A percentile compares a stretch with the other conserved stretches of the same genome.
Conservation (phyloP, 2,797 vertebrate species). For the Erpetoichthys calabaricus region DNA sequence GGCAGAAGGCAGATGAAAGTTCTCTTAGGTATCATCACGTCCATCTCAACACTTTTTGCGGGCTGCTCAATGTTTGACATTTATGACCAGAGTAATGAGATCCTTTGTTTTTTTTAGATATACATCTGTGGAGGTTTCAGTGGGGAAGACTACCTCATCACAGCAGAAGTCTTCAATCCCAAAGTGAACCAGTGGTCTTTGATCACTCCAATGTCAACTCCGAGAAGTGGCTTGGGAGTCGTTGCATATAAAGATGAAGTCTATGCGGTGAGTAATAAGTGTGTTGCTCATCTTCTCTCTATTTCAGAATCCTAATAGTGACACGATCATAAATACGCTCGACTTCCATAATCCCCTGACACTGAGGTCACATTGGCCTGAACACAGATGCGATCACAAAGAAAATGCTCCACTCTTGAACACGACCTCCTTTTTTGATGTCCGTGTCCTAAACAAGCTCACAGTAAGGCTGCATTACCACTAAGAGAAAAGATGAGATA, state of each 20-base stretch:
- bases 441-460: not conserved
- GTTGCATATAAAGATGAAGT: conserved; percentile 20
- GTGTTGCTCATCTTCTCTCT: too few species aligned
- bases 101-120: conserved; percentile 31
- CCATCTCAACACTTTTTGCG: too few species aligned
- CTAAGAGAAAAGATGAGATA: too few species aligned
- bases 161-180: conserved; percentile 43
- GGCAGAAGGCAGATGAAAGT: too few species aligned
- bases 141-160: conserved; percentile 43
- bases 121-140: conserved; percentile 59
- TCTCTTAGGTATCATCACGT: too few species aligned
- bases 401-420: too few species aligned
- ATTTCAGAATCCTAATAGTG: not conserved
- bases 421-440: too few species aligned
- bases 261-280: conserved; percentile 40
- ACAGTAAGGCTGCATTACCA: too few species aligned
- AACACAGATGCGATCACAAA: not conserved
- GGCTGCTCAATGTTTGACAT: too few species aligned
- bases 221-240: conserved; percentile 52
- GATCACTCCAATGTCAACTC: conserved; percentile 46
- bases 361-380: not conserved
- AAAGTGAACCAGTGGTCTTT: conserved; percentile 46
- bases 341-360: not conserved
- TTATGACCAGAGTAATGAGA: not conserved
- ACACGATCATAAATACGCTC: not conserved